Evolutionary conservation across 2,113 vertebrate species (phyloP).

Genomic region (Hystrix brachyura): DNA sequence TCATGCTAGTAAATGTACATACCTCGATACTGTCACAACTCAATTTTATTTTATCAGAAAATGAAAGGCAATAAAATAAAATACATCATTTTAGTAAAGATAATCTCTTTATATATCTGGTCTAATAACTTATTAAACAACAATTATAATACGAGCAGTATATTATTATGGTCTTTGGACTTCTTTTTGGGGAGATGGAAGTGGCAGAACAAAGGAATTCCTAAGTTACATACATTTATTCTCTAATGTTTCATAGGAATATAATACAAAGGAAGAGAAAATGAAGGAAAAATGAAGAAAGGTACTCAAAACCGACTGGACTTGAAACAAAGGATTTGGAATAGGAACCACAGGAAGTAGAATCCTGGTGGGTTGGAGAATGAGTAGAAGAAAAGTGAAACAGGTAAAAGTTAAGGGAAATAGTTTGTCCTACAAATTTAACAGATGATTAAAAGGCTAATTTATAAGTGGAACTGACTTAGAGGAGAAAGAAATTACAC

Average conservation of each 20-base stretch:
- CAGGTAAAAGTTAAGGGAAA: neutral
- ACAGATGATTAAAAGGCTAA: too few relatives aligned
- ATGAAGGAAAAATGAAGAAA: neutral
- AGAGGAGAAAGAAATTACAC: neutral
- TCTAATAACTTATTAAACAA: too few relatives aligned
- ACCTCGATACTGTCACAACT: neutral
- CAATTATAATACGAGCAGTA: neutral
- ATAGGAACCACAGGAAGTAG: neutral
- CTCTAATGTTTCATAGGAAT: neutral
- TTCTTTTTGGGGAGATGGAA: neutral
- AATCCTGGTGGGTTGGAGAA: fast-evolving
- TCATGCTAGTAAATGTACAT: neutral
- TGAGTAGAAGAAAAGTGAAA: neutral
- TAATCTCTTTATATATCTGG: neutral
- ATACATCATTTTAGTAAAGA: neutral
- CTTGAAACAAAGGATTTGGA: neutral
- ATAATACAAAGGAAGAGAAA: neutral
- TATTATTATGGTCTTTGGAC: neutral
- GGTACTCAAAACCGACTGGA: neutral
- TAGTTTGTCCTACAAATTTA: neutral
- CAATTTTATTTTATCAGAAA: neutral
- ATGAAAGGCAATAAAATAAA: neutral
- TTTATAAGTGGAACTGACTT: neutral
- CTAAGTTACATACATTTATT: neutral
- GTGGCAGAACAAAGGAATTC: neutral